Evolutionary conservation across 2,797 vertebrate species (phyloP).

Genomic region (Heteromormyrus szaboi): DNA sequence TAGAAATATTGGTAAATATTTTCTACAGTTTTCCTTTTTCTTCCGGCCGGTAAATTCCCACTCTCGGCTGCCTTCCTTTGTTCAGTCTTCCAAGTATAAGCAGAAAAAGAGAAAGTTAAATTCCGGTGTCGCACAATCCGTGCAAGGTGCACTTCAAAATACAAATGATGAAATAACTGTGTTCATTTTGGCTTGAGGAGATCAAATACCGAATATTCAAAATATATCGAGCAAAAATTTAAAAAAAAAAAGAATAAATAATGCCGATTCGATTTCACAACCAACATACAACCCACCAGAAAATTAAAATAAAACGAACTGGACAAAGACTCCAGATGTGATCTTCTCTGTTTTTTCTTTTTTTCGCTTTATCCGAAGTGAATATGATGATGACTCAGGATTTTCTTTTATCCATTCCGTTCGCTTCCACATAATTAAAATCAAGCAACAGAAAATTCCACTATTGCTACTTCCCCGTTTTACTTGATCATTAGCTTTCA

Average conservation of each 20-base stretch:
- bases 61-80: slow-evolving; percentile 22
- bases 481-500: slow-evolving; percentile 24
- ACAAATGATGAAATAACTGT: not conserved
- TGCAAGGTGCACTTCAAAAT: slow-evolving; percentile 16
- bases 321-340: slow-evolving; percentile 24
- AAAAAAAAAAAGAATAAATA: not conserved
- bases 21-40: not conserved
- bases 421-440: slow-evolving; percentile 15
- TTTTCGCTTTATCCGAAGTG: slow-evolving; percentile 15
- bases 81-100: slow-evolving; percentile 29
- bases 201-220: not conserved
- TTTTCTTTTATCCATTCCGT: slow-evolving; percentile 17
- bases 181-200: not conserved
- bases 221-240: not conserved
- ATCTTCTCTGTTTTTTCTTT: not conserved
- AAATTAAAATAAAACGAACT: slow-evolving; percentile 16
- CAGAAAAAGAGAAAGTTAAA: slow-evolving; percentile 38
- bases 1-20: slow-evolving; percentile 25
- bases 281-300: not conserved
- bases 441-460: slow-evolving; percentile 11
- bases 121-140: slow-evolving; percentile 29
- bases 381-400: slow-evolving; percentile 10
- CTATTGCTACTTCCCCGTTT: slow-evolving; percentile 23
- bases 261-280: not conserved
- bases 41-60: not conserved